A percentile compares a stretch with the other conserved stretches of the same genome.
Conservation (phyloP, 2,888 invertebrate species). For the Aspidapion aeneum region DNA sequence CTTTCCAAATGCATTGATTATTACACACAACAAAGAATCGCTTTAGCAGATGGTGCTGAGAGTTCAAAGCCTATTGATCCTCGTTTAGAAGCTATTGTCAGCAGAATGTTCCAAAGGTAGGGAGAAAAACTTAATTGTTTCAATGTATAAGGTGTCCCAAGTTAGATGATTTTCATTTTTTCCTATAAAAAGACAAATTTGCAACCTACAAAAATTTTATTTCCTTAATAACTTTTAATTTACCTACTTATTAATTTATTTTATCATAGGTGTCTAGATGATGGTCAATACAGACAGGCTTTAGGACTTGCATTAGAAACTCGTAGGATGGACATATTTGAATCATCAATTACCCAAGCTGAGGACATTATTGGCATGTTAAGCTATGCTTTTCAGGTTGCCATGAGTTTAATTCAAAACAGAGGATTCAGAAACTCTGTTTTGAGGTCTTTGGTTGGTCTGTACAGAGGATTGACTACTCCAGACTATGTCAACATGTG, state of each 20-base stretch:
- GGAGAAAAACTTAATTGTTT: no score
- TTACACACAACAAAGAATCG: slow-evolving; percentile 85
- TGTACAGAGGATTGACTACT: slow-evolving; percentile 84
- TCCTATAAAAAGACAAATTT: no score
- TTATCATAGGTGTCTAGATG: slow-evolving; percentile 76
- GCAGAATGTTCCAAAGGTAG: slow-evolving; percentile 88
- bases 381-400: slow-evolving; percentile 92
- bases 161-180: no score
- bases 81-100: slow-evolving; percentile 88
- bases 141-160: no score
- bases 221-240: no score
- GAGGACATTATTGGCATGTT: slow-evolving; percentile 90
- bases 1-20: slow-evolving; percentile 96
- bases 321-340: slow-evolving; percentile 94
- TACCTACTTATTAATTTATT: no score
- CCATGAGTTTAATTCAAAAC: slow-evolving; percentile 95
- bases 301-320: slow-evolving; percentile 96
- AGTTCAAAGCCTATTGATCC: slow-evolving; percentile 70
- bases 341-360: slow-evolving; percentile 85
- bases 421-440: slow-evolving; percentile 90
- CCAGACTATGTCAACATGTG: slow-evolving; percentile 99
- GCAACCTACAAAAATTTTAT: no score
- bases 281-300: slow-evolving; percentile 93
- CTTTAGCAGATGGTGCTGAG: slow-evolving; percentile 65
- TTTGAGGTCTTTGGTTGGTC: slow-evolving; percentile 79